These are phyloP conservation scores for Julus scandinavius DNA, from an alignment of 2,888 invertebrate species.

Conservation along the genomic window DNA sequence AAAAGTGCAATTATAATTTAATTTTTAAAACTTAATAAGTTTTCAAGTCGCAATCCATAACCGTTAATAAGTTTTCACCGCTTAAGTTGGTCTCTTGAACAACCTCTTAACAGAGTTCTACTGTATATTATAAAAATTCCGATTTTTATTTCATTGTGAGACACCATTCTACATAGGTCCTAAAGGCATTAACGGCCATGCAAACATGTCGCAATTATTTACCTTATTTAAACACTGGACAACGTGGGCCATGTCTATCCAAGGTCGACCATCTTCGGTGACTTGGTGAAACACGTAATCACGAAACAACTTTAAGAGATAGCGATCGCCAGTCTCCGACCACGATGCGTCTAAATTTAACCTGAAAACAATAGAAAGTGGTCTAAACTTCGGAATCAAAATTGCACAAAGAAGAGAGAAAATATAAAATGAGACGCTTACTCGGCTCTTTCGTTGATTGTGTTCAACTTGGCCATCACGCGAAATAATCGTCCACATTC, in stretches of 20 bases:
- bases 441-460: constrained; percentile 97
- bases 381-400: not conserved
- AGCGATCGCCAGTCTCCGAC: constrained; percentile 98
- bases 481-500: constrained; percentile 95
- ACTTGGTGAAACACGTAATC: constrained; percentile 98
- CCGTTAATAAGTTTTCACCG: too few species aligned
- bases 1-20: too few species aligned
- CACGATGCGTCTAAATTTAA: constrained; percentile 92
- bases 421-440: constrained; percentile 67
- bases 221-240: constrained; percentile 90
- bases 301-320: constrained; percentile 97
- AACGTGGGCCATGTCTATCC: constrained; percentile 96
- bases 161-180: too few species aligned
- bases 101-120: too few species aligned
- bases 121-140: too few species aligned
- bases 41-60: too few species aligned
- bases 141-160: too few species aligned
- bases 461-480: constrained; percentile 88
- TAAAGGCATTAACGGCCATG: not conserved
- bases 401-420: not conserved
- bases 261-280: constrained; percentile 89
- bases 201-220: not conserved
- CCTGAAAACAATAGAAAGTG: constrained; percentile 70
- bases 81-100: too few species aligned
- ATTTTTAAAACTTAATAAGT: too few species aligned